A percentile compares a stretch with the other conserved stretches of the same genome.
phyloP scores from a whole-genome alignment of 2,888 invertebrate species.

The Lottia scabra region DNA sequence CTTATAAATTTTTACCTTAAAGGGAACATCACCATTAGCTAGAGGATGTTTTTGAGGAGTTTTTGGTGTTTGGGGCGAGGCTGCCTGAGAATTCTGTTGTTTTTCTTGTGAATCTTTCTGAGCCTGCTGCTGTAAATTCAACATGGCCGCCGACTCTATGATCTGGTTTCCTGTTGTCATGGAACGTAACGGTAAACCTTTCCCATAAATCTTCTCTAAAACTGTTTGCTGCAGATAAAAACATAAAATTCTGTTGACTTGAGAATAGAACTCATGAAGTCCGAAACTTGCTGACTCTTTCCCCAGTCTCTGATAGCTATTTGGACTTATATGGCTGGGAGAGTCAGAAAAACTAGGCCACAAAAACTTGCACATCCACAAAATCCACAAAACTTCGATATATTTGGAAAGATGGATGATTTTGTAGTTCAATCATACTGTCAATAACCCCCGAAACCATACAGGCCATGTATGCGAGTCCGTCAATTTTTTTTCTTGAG shows the following conservation, averaged over 20 bases:
- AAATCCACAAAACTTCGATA: too few species aligned
- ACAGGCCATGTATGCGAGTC: too few species aligned
- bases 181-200: slow-evolving; percentile 72
- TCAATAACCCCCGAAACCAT: too few species aligned
- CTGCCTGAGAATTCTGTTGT: slow-evolving; percentile 5
- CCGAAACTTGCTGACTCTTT: too few species aligned
- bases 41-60: slow-evolving; percentile 24
- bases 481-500: too few species aligned
- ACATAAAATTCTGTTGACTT: neutral
- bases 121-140: slow-evolving; percentile 75
- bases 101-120: slow-evolving; percentile 24
- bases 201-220: slow-evolving; percentile 90
- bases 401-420: too few species aligned
- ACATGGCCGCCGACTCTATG: slow-evolving; percentile 78
- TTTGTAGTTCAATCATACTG: too few species aligned
- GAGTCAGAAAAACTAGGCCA: too few species aligned
- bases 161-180: slow-evolving; percentile 63
- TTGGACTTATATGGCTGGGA: too few species aligned
- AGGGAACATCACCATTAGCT: slow-evolving; percentile 47
- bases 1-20: slow-evolving; percentile 57
- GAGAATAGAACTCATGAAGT: too few species aligned
- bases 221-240: slow-evolving; percentile 76
- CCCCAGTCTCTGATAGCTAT: too few species aligned
- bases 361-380: too few species aligned
- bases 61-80: slow-evolving; percentile 19